Base-by-base conservation (phyloP, 2,113 vertebrate species). In the Solea solea region DNA sequence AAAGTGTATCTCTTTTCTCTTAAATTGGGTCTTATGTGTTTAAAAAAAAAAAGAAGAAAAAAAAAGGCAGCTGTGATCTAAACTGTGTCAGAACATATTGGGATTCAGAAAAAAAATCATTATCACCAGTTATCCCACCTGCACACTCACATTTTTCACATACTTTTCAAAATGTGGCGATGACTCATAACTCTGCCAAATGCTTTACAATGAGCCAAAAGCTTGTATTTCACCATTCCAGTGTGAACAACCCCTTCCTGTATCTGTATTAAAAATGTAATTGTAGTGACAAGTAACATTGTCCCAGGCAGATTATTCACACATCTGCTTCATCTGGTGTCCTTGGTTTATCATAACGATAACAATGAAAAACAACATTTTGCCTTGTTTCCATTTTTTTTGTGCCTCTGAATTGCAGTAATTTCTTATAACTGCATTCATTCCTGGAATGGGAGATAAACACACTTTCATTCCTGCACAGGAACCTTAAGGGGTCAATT, bases 401-500 rank as follows among this genome's bases (percentile, higher is more conserved):
- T 21, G 4, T 72, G 55, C 76, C 54, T 65, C 70, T 74, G 57
- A 83, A 58, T 71, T 49, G 28, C 40, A 73, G 46, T 73, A 76
- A 69, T 76, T 72, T 78, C 53, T 75, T 52, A 60, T 80, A 86
- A 76, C 49, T 44, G 7, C 54, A 45, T 45, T 49, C 65, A 1
- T 72, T 82, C 53, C 41, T 71, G 42, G 81, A 78, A 82, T 87
- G 46, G 76, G 50, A 12, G 42, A 84, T 61, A 82, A 80, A 89
- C 82, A 57, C 52, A 79, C 82, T 85, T 86, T 81, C 15, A 66
- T 53, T 60, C 46, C 84, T 54, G 69, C 69, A 81, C 45, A 61
- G 82, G 49, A 76, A 89, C 88, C 83, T 80, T 87, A 74, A 91
- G 74, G 70, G 79, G 83, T 89, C 80, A 72, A 87, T 86, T 88